Evolutionary conservation across 2,888 invertebrate species (phyloP).

Genomic region (Harmothoe impar): DNA sequence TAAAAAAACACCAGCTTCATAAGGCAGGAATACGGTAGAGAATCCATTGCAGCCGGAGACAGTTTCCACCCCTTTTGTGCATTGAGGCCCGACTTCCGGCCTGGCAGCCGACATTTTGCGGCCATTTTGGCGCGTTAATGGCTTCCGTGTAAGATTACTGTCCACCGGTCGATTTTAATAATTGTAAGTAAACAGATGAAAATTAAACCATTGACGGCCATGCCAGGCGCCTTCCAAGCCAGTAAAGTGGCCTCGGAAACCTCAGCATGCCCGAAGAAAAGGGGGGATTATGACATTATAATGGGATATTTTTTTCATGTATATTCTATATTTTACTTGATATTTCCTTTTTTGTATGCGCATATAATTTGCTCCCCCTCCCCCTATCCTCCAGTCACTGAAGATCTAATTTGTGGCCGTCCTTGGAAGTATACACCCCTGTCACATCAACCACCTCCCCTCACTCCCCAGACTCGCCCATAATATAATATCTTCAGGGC

Average conservation of each 20-base stretch:
- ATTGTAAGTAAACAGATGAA: conserved; percentile 62
- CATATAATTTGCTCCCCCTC: background rate
- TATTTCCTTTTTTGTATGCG: background rate
- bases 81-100: conserved; percentile 44
- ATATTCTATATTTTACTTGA: background rate
- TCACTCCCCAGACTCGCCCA: background rate
- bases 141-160: conserved; percentile 60
- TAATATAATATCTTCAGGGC: conserved; percentile 6
- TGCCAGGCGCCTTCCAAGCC: background rate
- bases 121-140: conserved; percentile 58
- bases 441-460: too few species aligned
- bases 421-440: too few species aligned
- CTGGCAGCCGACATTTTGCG: conserved; percentile 51
- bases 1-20: conserved; percentile 11
- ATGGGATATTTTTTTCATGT: background rate
- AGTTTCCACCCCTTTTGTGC: conserved; percentile 45
- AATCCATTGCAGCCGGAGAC: conserved; percentile 24
- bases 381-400: background rate
- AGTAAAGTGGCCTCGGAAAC: conserved; percentile 14
- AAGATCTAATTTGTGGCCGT: too few species aligned
- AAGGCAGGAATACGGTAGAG: background rate
- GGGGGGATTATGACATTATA: conserved; percentile 36
- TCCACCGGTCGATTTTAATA: conserved; percentile 59
- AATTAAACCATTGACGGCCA: conserved; percentile 58
- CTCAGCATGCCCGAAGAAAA: conserved; percentile 32